Evolutionary conservation across 2,113 vertebrate genomes (phyloP).

Genomic region (Chamaea fasciata): DNA sequence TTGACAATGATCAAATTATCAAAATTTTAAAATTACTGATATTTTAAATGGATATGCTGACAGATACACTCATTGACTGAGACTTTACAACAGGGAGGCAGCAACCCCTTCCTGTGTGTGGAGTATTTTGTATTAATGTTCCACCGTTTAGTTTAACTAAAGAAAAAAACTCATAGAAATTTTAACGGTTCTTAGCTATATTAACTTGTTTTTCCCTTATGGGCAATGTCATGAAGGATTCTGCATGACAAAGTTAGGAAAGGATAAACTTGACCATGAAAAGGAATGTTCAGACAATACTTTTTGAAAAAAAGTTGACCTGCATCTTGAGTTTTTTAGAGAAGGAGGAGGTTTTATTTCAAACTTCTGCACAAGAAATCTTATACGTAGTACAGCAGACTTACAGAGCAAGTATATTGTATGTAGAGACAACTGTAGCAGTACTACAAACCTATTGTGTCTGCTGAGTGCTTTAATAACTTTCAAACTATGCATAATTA

Average conservation of each 20-base stretch:
- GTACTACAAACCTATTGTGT: neutral
- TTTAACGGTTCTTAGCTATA: neutral
- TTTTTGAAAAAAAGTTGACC: neutral
- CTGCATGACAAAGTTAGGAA: neutral
- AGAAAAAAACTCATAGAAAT: neutral
- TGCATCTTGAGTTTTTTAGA: neutral
- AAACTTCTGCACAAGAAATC: neutral
- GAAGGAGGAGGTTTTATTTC: neutral
- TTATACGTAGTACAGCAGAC: neutral
- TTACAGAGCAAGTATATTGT: neutral
- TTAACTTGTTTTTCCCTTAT: neutral
- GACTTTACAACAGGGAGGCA: neutral
- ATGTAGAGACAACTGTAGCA: neutral
- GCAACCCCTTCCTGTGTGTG: neutral
- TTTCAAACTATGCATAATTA: neutral
- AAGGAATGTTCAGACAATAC: neutral
- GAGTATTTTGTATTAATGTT: neutral
- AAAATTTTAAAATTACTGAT: neutral
- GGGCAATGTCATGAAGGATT: neutral
- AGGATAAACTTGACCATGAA: neutral
- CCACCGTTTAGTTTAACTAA: neutral
- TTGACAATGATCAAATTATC: neutral
- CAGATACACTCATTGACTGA: neutral
- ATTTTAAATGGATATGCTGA: neutral
- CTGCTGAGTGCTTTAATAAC: neutral